Base-by-base conservation (phyloP, 2,113 vertebrate genomes). In the Zosterops hypoxanthus region DNA sequence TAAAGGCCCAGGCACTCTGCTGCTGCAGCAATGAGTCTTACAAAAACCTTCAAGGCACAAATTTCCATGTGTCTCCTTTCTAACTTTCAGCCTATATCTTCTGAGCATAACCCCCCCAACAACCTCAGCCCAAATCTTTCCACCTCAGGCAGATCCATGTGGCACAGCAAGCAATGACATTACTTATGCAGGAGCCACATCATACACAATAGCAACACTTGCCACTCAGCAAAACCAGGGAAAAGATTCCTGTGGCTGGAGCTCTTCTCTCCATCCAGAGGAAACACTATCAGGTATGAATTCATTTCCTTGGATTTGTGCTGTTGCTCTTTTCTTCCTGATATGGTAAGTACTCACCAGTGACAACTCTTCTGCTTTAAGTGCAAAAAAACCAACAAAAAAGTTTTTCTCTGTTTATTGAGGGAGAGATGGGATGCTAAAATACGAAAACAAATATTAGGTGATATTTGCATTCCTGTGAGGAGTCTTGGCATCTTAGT, bases 191-290 rank as follows among this genome's bases (percentile, higher is more conserved):
- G 64, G 25, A 60, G 17, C 2, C 29, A 41, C 50, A 52, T 14
- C 23, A 9, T 1, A 25, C 0, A 2, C 17, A 23, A 33, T 4
- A 66, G 21, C 33, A 90, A 47, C 3, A 5, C 14, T 56, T 2
- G 0, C 10, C 24, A 36, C 52, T 50, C 55, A 73, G 49, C 6
- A 41, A 28, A 4, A 24, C 2, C 44, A 82, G 6, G 9, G 9
- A 28, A 60, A n/a, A 68, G 8, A 55, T 8, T 13, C 14, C 53
- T 60, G 26, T 10, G 64, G 20, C 5, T 77, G 46, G 11, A 86
- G 2, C 11, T 90, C 33, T 44, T 63, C 47, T 57, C 14, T 46
- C 5, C 6, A 57, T 29, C 14, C 39, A 72, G 28, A 57, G 20
- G 20, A 91, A 84, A 60, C 21, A 34, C 2, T 1, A 3, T 31